Evolutionary conservation across 1,140 invertebrate genomes (phyloP).

Genomic region (Helicoverpa armigera): DNA sequence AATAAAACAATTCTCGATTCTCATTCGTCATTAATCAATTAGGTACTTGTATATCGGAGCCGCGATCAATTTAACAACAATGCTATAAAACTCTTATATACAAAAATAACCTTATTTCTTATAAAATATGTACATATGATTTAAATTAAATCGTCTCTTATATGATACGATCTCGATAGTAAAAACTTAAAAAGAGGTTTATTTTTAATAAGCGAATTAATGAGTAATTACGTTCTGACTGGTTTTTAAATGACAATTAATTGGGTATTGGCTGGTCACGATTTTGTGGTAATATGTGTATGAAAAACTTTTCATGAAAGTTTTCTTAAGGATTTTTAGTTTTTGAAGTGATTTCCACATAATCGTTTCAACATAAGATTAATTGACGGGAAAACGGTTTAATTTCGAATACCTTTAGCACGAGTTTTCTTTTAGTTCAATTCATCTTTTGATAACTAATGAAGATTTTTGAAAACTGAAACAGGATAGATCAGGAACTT

Average conservation of each 20-base stretch:
- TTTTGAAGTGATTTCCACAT: too few species aligned
- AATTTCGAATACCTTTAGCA: too few species aligned
- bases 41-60: background rate
- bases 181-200: background rate
- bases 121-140: conserved; percentile 33
- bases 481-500: background rate
- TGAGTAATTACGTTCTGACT: conserved; percentile 3
- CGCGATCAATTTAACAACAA: background rate
- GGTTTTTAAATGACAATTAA: background rate
- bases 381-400: too few species aligned
- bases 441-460: too few species aligned
- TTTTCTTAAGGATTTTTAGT: too few species aligned
- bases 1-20: background rate
- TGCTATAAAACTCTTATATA: background rate
- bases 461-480: background rate
- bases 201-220: conserved; percentile 9
- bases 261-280: too few species aligned
- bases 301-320: too few species aligned
- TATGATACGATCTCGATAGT: conserved; percentile 30
- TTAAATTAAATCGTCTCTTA: conserved; percentile 28
- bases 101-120: conserved; percentile 3
- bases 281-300: too few species aligned
- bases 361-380: too few species aligned
- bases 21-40: conserved; percentile 26
- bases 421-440: too few species aligned